Evolutionary conservation across 2,888 invertebrate genomes (phyloP).

Genomic region (Leptopterna dolabrata): DNA sequence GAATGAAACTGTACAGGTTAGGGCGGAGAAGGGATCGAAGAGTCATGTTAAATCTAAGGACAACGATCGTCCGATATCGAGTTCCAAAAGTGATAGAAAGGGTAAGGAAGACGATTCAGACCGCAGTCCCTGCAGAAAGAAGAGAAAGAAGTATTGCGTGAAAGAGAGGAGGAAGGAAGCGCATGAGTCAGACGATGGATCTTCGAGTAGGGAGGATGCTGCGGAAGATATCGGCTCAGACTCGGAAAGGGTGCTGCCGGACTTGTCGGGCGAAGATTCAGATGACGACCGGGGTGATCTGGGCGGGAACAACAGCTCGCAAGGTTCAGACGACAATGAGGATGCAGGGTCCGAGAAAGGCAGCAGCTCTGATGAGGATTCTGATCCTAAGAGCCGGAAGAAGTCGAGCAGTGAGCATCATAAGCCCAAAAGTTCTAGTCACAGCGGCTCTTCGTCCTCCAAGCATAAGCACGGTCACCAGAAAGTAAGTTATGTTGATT

Average conservation of each 20-base stretch:
- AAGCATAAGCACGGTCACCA: conserved; percentile 20
- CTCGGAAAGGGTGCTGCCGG: neutral
- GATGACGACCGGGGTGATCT: neutral
- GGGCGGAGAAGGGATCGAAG: conserved; percentile 13
- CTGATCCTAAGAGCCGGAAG: neutral
- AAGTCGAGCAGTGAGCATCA: conserved; percentile 23
- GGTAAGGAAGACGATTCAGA: neutral
- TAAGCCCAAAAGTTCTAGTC: conserved; percentile 40
- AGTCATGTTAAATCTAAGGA: conserved; percentile 5
- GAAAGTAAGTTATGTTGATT: conserved; percentile 19
- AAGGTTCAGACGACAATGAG: neutral
- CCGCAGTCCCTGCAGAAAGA: conserved; percentile 25
- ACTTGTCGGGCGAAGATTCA: conserved; percentile 11
- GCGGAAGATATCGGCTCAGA: neutral
- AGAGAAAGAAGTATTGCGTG: conserved; percentile 46
- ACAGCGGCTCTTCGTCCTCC: neutral
- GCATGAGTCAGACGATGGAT: neutral
- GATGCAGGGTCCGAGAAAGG: conserved; percentile 4
- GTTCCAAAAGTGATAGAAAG: neutral
- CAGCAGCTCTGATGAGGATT: neutral
- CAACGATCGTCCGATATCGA: neutral
- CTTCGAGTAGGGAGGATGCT: neutral
- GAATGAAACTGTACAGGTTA: neutral
- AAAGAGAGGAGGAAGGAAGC: conserved; percentile 32
- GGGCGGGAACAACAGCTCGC: neutral